A percentile compares a stretch with the other conserved stretches of the same genome.
Evolutionary conservation across 1,140 invertebrate species (phyloP).

Genomic region (Drosophila pectinifera): DNA sequence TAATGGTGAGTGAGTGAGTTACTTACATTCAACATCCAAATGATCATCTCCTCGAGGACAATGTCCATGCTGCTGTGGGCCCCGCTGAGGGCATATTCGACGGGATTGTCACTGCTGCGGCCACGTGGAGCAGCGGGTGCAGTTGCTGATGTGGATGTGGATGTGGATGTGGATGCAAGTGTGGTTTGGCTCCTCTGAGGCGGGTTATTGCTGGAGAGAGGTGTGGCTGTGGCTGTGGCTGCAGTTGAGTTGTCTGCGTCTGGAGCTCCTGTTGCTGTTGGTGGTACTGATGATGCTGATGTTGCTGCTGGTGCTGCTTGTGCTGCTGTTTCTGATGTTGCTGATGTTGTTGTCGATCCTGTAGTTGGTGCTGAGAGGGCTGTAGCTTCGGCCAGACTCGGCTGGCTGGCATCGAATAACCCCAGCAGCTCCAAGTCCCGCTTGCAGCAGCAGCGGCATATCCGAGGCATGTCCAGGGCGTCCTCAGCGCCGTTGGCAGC

Average conservation of each 20-base stretch:
- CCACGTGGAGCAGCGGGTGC: conserved; percentile 18
- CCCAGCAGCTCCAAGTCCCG: conserved; percentile 59
- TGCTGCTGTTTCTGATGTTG: conserved; percentile 9
- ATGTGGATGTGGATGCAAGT: conserved; percentile 2
- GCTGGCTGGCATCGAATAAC: conserved; percentile 55
- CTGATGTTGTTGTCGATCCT: conserved; percentile 12
- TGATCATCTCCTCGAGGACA: conserved; percentile 67
- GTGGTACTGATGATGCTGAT: conserved; percentile 10
- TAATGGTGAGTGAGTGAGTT: conserved; percentile 8
- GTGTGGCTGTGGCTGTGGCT: conserved; percentile 4
- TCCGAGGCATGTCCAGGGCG: conserved; percentile 54
- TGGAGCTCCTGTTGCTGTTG: conserved; percentile 8
- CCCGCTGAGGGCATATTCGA: conserved; percentile 66
- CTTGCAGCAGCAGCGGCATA: conserved; percentile 71
- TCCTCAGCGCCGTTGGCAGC: conserved; percentile 14
- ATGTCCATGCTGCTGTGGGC: conserved; percentile 68
- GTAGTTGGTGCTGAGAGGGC: conserved; percentile 8
- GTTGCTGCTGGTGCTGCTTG: not conserved
- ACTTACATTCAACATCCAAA: conserved; percentile 78
- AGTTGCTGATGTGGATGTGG: conserved; percentile 13
- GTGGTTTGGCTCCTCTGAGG: conserved; percentile 15
- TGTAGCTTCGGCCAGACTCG: conserved; percentile 2
- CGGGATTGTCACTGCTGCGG: conserved; percentile 66
- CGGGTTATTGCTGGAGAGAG: not conserved
- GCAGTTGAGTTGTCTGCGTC: conserved; percentile 16